These are phyloP conservation scores for Erethizon dorsatum DNA, from an alignment of 2,797 vertebrate genomes.

Conservation along the genomic window DNA sequence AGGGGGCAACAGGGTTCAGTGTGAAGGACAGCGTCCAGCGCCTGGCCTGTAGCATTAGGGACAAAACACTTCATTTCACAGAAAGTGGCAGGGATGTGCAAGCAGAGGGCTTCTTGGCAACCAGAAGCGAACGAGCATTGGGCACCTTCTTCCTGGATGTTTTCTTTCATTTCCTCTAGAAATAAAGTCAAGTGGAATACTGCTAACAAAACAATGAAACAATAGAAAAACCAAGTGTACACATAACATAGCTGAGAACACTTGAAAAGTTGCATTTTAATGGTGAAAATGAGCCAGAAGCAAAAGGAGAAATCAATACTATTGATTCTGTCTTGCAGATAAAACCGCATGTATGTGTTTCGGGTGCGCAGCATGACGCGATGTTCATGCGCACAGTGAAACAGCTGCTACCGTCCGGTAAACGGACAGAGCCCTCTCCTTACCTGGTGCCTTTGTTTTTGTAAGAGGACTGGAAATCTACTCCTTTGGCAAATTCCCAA, in stretches of 20 bases:
- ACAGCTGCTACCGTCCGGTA: too few species aligned
- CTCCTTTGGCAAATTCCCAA: neutral
- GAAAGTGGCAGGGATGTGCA: neutral
- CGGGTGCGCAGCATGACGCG: neutral
- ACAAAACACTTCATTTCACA: neutral
- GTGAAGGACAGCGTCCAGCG: neutral
- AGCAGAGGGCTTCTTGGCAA: neutral
- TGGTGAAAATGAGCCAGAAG: neutral
- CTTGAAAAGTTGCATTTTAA: neutral
- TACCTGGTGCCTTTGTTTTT: neutral
- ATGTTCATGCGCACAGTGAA: neutral
- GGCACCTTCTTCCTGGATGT: neutral
- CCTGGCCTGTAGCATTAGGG: neutral
- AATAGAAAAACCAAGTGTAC: neutral
- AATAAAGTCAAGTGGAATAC: neutral
- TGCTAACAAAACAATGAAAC: neutral
- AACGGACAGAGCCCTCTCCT: neutral
- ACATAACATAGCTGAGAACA: neutral
- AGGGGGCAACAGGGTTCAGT: neutral
- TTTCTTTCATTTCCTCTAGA: neutral
- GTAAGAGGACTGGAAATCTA: neutral
- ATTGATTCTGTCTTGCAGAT: neutral
- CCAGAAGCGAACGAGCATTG: neutral
- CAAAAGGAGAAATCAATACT: neutral
- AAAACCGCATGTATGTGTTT: neutral